Conservation (phyloP, 2,113 vertebrate genomes). For the Scomber scombrus region DNA sequence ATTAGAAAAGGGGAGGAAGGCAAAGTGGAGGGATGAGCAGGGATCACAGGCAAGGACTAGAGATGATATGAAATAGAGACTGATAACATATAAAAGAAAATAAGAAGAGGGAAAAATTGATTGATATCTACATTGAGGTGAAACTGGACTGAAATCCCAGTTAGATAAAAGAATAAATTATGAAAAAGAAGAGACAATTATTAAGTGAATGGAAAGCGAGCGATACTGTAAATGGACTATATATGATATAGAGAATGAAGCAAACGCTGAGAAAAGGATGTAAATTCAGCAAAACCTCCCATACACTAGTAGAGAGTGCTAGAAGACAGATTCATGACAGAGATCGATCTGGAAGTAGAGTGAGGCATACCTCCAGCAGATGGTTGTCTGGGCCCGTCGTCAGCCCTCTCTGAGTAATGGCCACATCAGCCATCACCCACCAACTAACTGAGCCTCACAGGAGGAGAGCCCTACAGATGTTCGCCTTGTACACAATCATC, state of each 20-base stretch:
- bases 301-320: slow-evolving; percentile 32
- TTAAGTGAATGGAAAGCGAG: neutral
- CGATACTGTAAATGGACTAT: neutral
- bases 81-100: neutral
- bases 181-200: neutral
- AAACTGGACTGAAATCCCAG: neutral
- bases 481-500: slow-evolving; percentile 67
- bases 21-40: neutral
- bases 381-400: slow-evolving; percentile 74
- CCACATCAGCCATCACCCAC: slow-evolving; percentile 59
- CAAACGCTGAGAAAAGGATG: slow-evolving; percentile 1
- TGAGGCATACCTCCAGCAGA: slow-evolving; percentile 79
- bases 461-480: slow-evolving; percentile 78
- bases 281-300: slow-evolving; percentile 6
- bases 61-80: neutral
- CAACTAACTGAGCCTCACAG: slow-evolving; percentile 60
- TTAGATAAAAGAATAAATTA: slow-evolving; percentile 6
- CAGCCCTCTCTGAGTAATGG: slow-evolving; percentile 76
- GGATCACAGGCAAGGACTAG: neutral
- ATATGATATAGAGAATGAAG: slow-evolving; percentile 9
- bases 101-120: neutral
- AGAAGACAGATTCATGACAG: slow-evolving; percentile 74
- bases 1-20: slow-evolving; percentile 4
- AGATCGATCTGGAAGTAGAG: slow-evolving; percentile 79
- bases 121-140: neutral